These are phyloP conservation scores for Cryptomyrus ogoouensis DNA, from an alignment of 2,113 vertebrate genomes.

Conservation along the genomic window DNA sequence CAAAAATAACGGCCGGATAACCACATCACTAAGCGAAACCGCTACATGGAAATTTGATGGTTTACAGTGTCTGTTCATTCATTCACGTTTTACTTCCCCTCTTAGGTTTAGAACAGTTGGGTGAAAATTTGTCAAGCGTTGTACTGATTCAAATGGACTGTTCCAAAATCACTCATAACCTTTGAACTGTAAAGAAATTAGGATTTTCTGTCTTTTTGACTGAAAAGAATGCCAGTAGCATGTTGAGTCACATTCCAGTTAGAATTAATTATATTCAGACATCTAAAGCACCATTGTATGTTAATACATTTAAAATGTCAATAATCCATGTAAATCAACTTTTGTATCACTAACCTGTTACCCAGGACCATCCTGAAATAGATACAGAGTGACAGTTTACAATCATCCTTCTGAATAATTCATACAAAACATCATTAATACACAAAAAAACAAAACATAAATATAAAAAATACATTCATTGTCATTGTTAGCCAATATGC, in stretches of 20 bases:
- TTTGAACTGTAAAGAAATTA: not conserved
- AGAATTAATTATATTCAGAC: not conserved
- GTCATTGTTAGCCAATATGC: too few species aligned
- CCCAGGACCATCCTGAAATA: not conserved
- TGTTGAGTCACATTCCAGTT: not conserved
- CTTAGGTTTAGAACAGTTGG: not conserved
- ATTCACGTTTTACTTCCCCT: not conserved
- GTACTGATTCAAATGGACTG: not conserved
- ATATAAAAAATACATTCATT: not conserved
- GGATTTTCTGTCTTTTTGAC: not conserved
- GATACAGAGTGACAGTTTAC: not conserved
- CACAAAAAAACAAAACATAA: not conserved
- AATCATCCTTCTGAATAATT: not conserved
- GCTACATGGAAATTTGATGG: not conserved
- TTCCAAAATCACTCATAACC: not conserved
- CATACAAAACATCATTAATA: not conserved
- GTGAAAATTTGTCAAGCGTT: not conserved
- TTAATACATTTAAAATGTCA: not conserved
- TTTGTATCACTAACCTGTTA: not conserved
- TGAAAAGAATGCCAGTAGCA: not conserved
- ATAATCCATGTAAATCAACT: not conserved
- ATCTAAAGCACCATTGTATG: not conserved
- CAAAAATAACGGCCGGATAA: too few species aligned
- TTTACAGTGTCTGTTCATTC: not conserved
- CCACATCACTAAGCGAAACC: not conserved